Base-by-base conservation (phyloP, 2,888 invertebrate species). In the Drosophila borborema region DNA sequence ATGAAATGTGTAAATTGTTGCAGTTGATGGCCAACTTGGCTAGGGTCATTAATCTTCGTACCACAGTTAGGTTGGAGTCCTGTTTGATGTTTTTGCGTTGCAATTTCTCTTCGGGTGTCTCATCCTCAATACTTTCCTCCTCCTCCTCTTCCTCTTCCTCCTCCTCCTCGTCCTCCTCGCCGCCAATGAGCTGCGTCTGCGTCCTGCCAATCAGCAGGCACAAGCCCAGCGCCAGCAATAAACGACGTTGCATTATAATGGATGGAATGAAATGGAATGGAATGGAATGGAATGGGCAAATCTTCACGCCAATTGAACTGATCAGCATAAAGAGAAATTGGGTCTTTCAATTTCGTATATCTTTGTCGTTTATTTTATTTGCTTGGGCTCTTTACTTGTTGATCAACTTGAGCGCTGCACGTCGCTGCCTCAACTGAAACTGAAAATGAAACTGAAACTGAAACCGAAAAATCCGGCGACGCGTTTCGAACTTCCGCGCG, bases 81-180 rank as follows among this genome's bases (percentile, higher is more conserved):
- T 92, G 86, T 45, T 86, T 82, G 46, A 92, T 92, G 82, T 89
- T 92, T 62, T 92, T 92, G 38, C 92, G 89, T 23, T 82, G 83
- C 23, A 86, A 72, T 49, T 81, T 90, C 74, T 92, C 92, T 66
- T 91, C 89, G 14, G 86, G 76, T 2, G 90, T 92, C 49, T 92
- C 92, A 59, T 92, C 92, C 68, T 92, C 92, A 23, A 77, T 67
- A 61, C 92, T 92, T 54, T 91, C 91, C 64, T 91, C 92, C 61
- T 92, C 91, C 62, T 91, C 91, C 61, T 92, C 91, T 63, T 91
- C 92, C 53, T 86, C 85, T n/a, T 91, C 91, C 56, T 92, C 92
- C 49, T 79, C 80, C 51, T 92, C 92, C 55, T 91, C 92, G n/a
- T 91, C 91, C 65, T 91, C 90, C 58, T 92, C 91, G 64, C 90